Conservation (phyloP, 2,113 vertebrate genomes). For the Lagopus leucura region DNA sequence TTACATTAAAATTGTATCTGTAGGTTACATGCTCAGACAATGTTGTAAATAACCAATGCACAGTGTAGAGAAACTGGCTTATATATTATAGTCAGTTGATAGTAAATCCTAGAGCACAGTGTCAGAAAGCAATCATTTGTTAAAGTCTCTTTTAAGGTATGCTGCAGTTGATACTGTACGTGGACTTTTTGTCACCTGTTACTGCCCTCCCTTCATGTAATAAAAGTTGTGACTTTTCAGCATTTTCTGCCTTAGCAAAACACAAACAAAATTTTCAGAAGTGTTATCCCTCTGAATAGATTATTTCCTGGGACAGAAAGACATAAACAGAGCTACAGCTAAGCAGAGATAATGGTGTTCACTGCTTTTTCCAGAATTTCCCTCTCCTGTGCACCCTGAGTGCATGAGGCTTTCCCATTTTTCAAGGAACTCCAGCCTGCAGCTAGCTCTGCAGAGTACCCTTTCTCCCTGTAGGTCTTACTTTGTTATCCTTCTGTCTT, state of each 20-base stretch:
- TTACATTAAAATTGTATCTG: neutral
- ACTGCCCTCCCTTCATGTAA: neutral
- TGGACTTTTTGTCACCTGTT: neutral
- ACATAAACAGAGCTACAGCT: neutral
- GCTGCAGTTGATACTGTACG: neutral
- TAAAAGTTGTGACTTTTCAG: neutral
- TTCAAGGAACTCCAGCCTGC: neutral
- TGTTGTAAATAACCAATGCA: neutral
- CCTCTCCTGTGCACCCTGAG: neutral
- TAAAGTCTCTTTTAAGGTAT: neutral
- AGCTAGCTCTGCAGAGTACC: neutral
- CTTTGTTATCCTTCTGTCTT: neutral
- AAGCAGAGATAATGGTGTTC: neutral
- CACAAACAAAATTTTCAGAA: neutral
- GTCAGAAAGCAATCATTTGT: neutral
- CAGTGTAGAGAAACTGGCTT: neutral
- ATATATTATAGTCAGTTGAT: neutral
- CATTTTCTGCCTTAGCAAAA: neutral
- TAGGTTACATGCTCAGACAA: neutral
- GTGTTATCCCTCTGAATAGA: neutral
- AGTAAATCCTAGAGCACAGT: neutral
- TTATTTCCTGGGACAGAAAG: neutral
- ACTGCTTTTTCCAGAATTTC: neutral
- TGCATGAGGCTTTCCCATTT: neutral
- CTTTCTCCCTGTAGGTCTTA: neutral